Percentiles rank a stretch among this genome's conserved stretches.
Conservation (phyloP, 2,113 vertebrate species). For the Clarias magur region DNA sequence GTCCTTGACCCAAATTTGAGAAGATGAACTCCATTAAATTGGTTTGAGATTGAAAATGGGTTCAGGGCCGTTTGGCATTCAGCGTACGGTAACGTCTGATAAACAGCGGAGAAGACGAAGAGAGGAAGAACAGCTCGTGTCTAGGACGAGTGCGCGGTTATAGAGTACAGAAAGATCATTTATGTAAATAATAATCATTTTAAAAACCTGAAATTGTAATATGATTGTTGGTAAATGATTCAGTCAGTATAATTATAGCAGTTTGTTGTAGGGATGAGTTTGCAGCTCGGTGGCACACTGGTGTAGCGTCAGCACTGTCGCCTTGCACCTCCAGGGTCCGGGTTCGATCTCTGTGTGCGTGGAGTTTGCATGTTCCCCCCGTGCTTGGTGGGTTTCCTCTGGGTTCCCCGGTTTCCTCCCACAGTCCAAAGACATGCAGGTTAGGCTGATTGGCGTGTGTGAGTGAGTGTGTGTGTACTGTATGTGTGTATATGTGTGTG, state of each 20-base stretch:
- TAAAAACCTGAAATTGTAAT: neutral
- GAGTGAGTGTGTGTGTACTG: too few species aligned
- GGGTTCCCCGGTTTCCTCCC: too few species aligned
- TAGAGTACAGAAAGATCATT: neutral
- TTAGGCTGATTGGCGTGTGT: too few species aligned
- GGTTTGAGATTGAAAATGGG: constrained; percentile 12
- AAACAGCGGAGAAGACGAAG: neutral
- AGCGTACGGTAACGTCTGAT: neutral
- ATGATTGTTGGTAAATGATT: neutral
- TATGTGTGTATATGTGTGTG: too few species aligned
- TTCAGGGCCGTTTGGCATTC: constrained; percentile 15
- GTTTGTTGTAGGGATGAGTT: neutral
- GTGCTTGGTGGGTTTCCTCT: too few species aligned
- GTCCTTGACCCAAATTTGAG: constrained; percentile 25
- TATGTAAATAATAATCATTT: neutral
- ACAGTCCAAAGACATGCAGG: too few species aligned
- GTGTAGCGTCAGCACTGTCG: too few species aligned
- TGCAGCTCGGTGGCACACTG: too few species aligned
- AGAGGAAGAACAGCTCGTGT: neutral
- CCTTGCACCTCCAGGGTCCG: too few species aligned
- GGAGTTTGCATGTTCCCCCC: too few species aligned
- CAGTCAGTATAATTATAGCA: neutral
- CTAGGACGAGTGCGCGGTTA: neutral
- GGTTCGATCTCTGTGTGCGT: too few species aligned
- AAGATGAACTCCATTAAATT: constrained; percentile 13